These are phyloP conservation scores for Tangara arthus DNA, from an alignment of 2,797 vertebrate genomes.

Conservation along the genomic window DNA sequence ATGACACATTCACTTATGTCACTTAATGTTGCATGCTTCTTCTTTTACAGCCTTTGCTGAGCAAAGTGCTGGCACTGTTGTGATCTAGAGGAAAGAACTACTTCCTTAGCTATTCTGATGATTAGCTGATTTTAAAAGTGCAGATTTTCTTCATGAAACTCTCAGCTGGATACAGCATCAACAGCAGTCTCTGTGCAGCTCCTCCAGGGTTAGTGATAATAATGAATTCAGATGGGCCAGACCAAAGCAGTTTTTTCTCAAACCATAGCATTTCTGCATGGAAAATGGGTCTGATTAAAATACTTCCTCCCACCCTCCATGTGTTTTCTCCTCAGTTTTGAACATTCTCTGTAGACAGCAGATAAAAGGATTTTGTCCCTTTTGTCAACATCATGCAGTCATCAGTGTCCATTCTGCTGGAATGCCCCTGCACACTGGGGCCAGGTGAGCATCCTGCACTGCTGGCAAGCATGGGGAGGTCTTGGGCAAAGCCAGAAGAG, in stretches of 20 bases:
- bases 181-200: not conserved
- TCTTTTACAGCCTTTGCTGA: not conserved
- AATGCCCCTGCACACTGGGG: accelerated
- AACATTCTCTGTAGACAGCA: not conserved
- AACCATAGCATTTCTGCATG: not conserved
- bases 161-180: not conserved
- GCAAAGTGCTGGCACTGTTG: not conserved
- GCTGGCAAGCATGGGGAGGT: not conserved
- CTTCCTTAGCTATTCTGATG: not conserved
- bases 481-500: not conserved
- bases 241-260: not conserved
- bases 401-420: not conserved
- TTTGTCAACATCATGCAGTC: not conserved
- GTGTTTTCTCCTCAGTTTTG: not conserved
- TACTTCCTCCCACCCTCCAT: not conserved
- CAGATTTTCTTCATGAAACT: not conserved
- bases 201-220: not conserved
- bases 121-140: constrained; percentile 5
- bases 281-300: not conserved
- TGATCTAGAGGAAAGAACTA: not conserved
- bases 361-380: not conserved
- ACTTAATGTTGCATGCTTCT: not conserved
- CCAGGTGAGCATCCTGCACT: not conserved
- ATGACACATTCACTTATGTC: constrained; percentile 16
- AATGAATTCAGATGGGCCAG: not conserved